Evolutionary conservation across 1,140 invertebrate genomes (phyloP).

Genomic region (Magallana gigas): DNA sequence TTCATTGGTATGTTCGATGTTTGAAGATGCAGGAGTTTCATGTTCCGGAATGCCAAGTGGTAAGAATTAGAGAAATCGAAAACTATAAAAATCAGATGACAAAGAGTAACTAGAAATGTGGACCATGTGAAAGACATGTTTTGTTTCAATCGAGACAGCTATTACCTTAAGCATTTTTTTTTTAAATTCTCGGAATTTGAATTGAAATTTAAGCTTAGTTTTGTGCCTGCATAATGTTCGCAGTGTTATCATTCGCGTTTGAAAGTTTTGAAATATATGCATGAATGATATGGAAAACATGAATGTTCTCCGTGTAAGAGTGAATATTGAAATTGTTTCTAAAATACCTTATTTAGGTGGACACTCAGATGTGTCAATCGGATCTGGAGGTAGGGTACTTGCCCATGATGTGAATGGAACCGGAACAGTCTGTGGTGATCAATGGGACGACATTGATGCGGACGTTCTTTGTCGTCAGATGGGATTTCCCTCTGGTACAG

Average conservation of each 20-base stretch:
- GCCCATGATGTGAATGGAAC: neutral
- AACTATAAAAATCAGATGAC: no score
- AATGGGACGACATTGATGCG: conserved; percentile 1
- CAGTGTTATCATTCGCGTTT: no score
- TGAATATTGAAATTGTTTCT: no score
- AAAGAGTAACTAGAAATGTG: no score
- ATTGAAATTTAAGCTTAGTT: no score
- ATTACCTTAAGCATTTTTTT: no score
- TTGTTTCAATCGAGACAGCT: no score
- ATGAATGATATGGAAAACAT: neutral
- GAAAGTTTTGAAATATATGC: no score
- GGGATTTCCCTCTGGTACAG: conserved; percentile 8
- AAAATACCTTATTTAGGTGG: no score
- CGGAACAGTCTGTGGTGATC: neutral
- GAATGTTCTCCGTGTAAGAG: neutral
- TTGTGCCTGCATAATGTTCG: no score
- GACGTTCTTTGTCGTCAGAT: conserved; percentile 11
- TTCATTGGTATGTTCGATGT: neutral
- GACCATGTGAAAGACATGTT: no score
- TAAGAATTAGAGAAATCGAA: neutral
- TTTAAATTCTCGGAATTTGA: no score
- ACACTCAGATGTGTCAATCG: neutral
- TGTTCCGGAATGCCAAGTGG: neutral
- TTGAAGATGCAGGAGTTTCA: neutral
- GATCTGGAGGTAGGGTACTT: neutral